Evolutionary conservation across 2,888 invertebrate genomes (phyloP).

Genomic region (Archips xylosteana): DNA sequence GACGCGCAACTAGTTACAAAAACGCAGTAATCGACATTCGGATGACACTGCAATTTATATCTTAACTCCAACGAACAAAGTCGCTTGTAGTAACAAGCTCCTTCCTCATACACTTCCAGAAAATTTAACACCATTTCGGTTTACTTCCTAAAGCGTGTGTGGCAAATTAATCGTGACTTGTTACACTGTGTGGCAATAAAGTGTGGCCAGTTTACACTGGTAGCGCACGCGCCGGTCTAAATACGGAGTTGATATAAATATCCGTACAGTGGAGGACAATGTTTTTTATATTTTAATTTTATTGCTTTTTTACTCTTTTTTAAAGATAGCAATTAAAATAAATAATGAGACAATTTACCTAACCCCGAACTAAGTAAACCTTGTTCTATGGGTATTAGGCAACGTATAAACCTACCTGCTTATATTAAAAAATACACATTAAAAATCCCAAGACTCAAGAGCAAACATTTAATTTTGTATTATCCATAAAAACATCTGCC

Average conservation of each 20-base stretch:
- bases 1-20: not conserved
- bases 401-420: too few species aligned
- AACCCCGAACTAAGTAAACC: too few species aligned
- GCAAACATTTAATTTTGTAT: too few species aligned
- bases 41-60: not conserved
- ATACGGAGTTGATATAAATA: slow-evolving; percentile 34
- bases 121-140: slow-evolving; percentile 13
- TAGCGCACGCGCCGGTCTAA: slow-evolving; percentile 29
- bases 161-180: slow-evolving; percentile 39
- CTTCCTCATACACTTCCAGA: not conserved
- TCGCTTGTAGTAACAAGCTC: not conserved
- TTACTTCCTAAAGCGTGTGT: slow-evolving; percentile 28
- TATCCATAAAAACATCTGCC: too few species aligned
- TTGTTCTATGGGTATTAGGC: too few species aligned
- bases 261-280: slow-evolving; percentile 20
- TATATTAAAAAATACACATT: too few species aligned
- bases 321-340: too few species aligned
- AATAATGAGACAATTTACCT: too few species aligned
- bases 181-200: slow-evolving; percentile 39
- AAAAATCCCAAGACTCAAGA: too few species aligned
- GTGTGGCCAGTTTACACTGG: slow-evolving; percentile 33
- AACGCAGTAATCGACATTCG: not conserved
- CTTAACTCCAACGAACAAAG: not conserved
- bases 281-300: not conserved
- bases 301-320: too few species aligned